Percentiles rank a stretch among this genome's conserved stretches.
phyloP scores from a whole-genome alignment of 2,888 invertebrate species.

The Brenthis ino region DNA sequence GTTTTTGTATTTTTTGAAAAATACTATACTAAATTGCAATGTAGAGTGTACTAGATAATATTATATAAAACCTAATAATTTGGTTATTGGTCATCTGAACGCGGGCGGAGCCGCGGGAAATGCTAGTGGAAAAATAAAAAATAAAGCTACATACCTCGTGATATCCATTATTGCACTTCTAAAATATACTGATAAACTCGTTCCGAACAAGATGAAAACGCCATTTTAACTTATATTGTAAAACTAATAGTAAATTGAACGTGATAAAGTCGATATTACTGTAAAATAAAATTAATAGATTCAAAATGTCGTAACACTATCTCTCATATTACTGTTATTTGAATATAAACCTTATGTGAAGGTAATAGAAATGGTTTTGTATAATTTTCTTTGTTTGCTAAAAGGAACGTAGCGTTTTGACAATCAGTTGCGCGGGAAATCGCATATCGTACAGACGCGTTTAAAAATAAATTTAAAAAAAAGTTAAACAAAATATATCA shows the following conservation, averaged over 20 bases:
- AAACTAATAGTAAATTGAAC: background rate
- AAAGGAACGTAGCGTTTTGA: conserved; percentile 22
- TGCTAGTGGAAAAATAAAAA: background rate
- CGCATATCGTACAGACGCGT: conserved; percentile 48
- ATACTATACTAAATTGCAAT: too few species aligned
- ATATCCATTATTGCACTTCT: background rate
- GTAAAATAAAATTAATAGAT: background rate
- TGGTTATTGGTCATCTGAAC: too few species aligned
- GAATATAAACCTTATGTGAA: background rate
- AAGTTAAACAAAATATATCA: background rate
- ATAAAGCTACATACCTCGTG: background rate
- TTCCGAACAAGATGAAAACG: conserved; percentile 9
- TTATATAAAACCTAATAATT: too few species aligned
- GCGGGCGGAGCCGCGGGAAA: too few species aligned
- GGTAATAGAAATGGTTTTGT: background rate
- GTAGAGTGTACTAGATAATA: too few species aligned
- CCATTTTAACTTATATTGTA: background rate
- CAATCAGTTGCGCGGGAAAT: conserved; percentile 67
- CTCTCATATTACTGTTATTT: background rate
- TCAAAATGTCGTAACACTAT: conserved; percentile 1
- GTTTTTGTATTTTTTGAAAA: too few species aligned
- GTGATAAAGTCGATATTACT: background rate
- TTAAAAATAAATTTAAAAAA: conserved; percentile 18
- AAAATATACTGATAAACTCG: conserved; percentile 10
- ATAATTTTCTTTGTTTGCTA: conserved; percentile 7